Conservation (phyloP, 2,888 invertebrate genomes). For the Caenorhabditis sinica region DNA sequence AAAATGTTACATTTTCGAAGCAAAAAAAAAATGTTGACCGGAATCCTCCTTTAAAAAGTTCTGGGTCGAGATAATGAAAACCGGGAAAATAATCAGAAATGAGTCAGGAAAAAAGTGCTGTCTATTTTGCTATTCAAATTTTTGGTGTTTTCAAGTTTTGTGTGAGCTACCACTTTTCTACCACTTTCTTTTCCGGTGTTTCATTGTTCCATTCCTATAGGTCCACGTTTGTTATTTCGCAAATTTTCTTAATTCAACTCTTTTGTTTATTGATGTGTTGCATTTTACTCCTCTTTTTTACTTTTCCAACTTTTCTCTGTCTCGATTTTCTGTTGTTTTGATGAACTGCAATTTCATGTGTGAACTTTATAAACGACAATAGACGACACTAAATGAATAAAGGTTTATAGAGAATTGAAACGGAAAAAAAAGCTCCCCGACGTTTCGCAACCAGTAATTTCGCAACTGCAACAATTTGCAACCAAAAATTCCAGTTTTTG, state of each 20-base stretch:
- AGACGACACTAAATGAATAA: too few species aligned
- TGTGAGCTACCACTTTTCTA: background rate
- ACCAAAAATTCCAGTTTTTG: too few species aligned
- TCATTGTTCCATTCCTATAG: constrained; percentile 21
- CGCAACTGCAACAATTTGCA: too few species aligned
- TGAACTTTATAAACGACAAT: too few species aligned
- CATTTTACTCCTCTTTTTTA: constrained; percentile 24
- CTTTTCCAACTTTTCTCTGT: constrained; percentile 5
- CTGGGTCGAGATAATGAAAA: background rate
- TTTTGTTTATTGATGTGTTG: constrained; percentile 26
- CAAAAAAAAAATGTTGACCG: too few species aligned
- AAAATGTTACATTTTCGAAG: too few species aligned
- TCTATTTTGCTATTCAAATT: constrained; percentile 34
- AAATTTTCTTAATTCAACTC: constrained; percentile 8
- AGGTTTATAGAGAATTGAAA: too few species aligned
- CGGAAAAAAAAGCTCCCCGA: too few species aligned
- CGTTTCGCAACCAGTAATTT: too few species aligned
- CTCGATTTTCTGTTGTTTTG: constrained; percentile 4
- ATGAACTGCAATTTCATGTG: too few species aligned
- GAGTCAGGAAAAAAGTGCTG: background rate
- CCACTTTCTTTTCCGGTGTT: constrained; percentile 38
- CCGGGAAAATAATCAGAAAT: background rate
- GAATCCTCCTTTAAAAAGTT: constrained; percentile 1
- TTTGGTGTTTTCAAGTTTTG: background rate
- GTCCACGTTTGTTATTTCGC: background rate